Evolutionary conservation across 2,888 invertebrate genomes (phyloP).

Genomic region (Caenorhabditis afra): DNA sequence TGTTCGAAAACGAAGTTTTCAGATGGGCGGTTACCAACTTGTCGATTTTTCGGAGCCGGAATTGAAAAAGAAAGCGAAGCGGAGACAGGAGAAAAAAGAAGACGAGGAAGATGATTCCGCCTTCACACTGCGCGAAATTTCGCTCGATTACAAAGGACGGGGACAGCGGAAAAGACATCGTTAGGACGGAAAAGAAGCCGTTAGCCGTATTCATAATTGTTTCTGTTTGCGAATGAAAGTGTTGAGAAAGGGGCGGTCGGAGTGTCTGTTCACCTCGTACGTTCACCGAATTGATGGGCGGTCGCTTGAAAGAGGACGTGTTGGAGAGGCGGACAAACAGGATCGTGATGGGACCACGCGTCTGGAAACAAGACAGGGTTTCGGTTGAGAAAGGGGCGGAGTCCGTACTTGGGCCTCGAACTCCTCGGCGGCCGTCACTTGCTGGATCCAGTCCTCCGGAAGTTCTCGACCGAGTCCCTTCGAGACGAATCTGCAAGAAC

Average conservation of each 20-base stretch:
- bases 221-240: slow-evolving; percentile 2
- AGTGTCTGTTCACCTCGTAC: slow-evolving; percentile 60
- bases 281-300: slow-evolving; percentile 66
- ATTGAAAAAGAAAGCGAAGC: neutral
- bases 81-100: neutral
- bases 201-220: slow-evolving; percentile 30
- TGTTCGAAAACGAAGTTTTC: neutral
- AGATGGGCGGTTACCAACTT: neutral
- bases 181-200: slow-evolving; percentile 14
- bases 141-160: too few relatives aligned
- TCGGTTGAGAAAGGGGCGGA: neutral
- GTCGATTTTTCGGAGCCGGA: neutral
- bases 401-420: slow-evolving; percentile 69
- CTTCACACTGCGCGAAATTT: neutral
- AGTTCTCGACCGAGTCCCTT: slow-evolving; percentile 68
- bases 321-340: slow-evolving; percentile 71
- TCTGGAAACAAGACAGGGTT: slow-evolving; percentile 60
- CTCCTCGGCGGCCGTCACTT: slow-evolving; percentile 73
- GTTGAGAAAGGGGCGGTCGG: neutral
- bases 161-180: slow-evolving; percentile 5
- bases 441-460: slow-evolving; percentile 72
- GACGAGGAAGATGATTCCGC: neutral
- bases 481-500: slow-evolving; percentile 63
- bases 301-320: slow-evolving; percentile 67
- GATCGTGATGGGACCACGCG: slow-evolving; percentile 71